Evolutionary conservation across 2,888 invertebrate genomes (phyloP).

Genomic region (Ochropleura plecta): DNA sequence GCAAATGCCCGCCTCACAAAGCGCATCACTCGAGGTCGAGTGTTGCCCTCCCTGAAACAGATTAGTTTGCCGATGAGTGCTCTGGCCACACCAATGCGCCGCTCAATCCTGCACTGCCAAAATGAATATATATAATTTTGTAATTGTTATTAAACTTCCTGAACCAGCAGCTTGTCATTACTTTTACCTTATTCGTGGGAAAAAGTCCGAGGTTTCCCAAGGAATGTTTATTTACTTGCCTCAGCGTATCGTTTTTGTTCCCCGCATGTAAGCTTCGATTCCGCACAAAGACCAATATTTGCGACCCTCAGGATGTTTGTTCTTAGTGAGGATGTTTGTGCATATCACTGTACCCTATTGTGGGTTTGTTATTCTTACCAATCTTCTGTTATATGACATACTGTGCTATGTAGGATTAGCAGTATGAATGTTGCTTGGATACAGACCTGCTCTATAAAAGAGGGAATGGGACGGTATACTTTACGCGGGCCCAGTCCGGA

Average conservation of each 20-base stretch:
- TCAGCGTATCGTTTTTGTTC: slow-evolving; percentile 26
- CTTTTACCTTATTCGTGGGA: slow-evolving; percentile 5
- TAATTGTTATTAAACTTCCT: neutral
- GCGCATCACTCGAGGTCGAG: no score
- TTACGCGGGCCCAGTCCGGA: neutral
- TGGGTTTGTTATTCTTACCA: neutral
- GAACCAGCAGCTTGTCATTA: neutral
- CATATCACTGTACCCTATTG: slow-evolving; percentile 25
- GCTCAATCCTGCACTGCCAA: no score
- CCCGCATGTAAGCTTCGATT: slow-evolving; percentile 12
- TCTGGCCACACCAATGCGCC: no score
- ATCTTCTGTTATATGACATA: neutral
- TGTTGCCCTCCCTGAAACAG: no score
- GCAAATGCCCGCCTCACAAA: no score
- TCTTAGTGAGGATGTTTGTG: slow-evolving; percentile 29
- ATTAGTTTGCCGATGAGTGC: no score
- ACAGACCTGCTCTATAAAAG: neutral
- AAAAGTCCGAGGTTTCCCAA: neutral
- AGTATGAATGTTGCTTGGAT: neutral
- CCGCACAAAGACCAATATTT: slow-evolving; percentile 33
- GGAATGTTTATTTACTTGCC: slow-evolving; percentile 31
- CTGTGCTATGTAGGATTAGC: neutral
- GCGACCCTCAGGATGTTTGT: slow-evolving; percentile 31
- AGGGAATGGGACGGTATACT: neutral
- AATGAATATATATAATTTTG: neutral